A percentile compares a stretch with the other conserved stretches of the same genome.
phyloP scores from a whole-genome alignment of 2,113 vertebrate genomes.

The Pelmatolapia mariae region DNA sequence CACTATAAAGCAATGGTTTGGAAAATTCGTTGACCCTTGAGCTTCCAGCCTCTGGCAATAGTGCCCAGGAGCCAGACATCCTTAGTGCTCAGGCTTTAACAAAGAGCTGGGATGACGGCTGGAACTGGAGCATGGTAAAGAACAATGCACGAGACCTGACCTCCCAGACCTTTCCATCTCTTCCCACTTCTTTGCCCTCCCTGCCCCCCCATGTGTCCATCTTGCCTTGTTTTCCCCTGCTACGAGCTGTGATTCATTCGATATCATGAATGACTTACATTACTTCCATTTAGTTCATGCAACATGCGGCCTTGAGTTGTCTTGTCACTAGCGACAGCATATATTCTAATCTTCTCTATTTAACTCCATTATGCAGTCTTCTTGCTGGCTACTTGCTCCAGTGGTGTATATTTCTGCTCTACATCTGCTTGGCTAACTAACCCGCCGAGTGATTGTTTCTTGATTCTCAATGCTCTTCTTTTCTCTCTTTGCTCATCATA shows the following conservation, averaged over 20 bases:
- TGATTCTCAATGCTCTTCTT: not conserved
- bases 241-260: not conserved
- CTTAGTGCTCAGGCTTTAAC: conserved; percentile 34
- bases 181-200: not conserved
- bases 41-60: conserved; percentile 26
- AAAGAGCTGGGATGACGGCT: conserved; percentile 45
- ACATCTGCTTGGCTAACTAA: not conserved
- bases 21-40: conserved; percentile 56
- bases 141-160: conserved; percentile 54
- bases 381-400: not conserved
- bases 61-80: conserved; percentile 37
- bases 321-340: not conserved
- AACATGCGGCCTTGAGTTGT: not conserved
- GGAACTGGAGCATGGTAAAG: conserved; percentile 54
- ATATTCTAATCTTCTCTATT: not conserved
- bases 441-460: not conserved
- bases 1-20: conserved; percentile 37
- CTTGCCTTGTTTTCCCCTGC: not conserved
- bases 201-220: not conserved
- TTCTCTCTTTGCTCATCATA: not conserved
- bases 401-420: fast-evolving
- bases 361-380: not conserved
- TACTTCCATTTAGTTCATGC: not conserved
- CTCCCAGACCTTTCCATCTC: not conserved
- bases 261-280: conserved; percentile 35